Evolutionary conservation across 1,140 invertebrate genomes (phyloP), one percentile per base, ranked within the genome.

Genomic region (Caenorhabditis latens): DNA sequence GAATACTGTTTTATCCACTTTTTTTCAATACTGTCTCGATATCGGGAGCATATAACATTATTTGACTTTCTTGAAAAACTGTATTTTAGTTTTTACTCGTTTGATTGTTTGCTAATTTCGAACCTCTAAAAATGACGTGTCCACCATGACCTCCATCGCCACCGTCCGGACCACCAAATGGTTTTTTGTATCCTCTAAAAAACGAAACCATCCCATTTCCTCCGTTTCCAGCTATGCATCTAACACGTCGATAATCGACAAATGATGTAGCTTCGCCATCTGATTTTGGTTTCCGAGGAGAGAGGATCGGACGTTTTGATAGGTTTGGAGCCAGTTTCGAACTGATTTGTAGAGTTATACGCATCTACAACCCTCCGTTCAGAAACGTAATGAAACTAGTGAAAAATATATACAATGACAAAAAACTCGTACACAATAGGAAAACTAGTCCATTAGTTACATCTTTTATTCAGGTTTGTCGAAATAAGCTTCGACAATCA

Each of bases 121-220:
- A 82, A 95, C 95, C 94, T 96, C 93, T 87, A 90, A 98, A 96
- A 75, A 99, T 95, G 3, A 99, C 95, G 94, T 99, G 98, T 0
- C 96, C 98, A n/a, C 98, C 98, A 92, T 97, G 95, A 1, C 98
- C 98, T 14, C 98, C 98, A 94, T 99, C 96, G 0, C 97, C 98
- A 6, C 98, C 98, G 93, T 97, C 96, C 0, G 98, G 97, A 9
- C 98, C 98, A 0, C 96, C 97, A 86, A 94, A 94, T 88, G 97
- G 96, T 91, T 97, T 97, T 21, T 93, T 93, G 94, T 94, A 96
- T 13, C 96, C 91, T 84, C 82, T 9, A 4, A 96, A 91, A 92
- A 99, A 98, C 0, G 96, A 96, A 86, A 98, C 95, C 88, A 94
- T 95, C 0, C 98, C 98, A 94, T 99, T 95, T 2, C 98, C 98